Base-by-base conservation (phyloP, 2,113 vertebrate genomes). In the Nycticryphes semicollaris region DNA sequence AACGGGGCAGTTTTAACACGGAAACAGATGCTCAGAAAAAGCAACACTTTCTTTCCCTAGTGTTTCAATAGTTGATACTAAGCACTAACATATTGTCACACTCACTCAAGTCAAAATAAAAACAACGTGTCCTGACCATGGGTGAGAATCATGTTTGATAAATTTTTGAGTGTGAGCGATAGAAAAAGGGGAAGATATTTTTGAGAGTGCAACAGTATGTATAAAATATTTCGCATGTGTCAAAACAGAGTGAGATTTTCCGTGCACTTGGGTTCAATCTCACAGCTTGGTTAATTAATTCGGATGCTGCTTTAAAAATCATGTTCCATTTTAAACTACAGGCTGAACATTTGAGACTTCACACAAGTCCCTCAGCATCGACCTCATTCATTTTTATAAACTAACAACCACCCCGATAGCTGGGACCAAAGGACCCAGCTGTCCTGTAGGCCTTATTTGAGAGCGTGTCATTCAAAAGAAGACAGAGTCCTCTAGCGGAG, bases 401-500 rank as follows among this genome's bases (percentile, higher is more conserved):
- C 72, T 31, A 77, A 80, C 27, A 77, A 80, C 27, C 51, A 18
- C 76, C 80, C 70, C 3, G 6, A 30, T 35, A 63, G 27, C n/a
- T 59, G 37, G 50, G 30, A 79, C 59, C 37, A 14, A 48, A 87
- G 50, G 72, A 64, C 72, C 8, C 0, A 31, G 30, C 9, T 39
- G n/a, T 39, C 54, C 37, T 53, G 4, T 28, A 45, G 9, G 41
- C 48, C 41, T 48, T 6, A 7, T 3, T 27, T 1, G 37, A 39
- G 33, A 54, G 25, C 0, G 0, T 1, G 54, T 53, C 56, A 97
- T 97, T 94, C 60, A 63, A 84, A 97, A 96, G 95, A 96, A 78
- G 70, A 97, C 85, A 70, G 96, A 90, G 93, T 77, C 97, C 96
- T 97, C 97, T 97, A 97, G 96, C 10, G 97, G 97, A 43, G 16